Base-by-base conservation (phyloP, 2,797 vertebrate genomes). In the Chaetodon trifasciatus region DNA sequence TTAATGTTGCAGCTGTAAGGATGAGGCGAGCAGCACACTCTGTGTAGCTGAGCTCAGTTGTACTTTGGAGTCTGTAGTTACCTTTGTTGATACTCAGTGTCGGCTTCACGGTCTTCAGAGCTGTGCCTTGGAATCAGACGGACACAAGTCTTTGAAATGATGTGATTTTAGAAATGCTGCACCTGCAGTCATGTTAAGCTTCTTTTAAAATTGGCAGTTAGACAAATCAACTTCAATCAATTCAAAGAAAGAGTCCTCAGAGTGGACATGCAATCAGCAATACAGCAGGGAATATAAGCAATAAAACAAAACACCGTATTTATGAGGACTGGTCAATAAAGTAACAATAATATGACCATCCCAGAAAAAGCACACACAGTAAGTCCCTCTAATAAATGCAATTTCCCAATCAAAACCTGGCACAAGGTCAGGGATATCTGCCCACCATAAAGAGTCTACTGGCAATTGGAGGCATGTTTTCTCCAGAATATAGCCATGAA, bases 51-150 rank as follows among this genome's bases (percentile, higher is more conserved):
- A 66, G 57, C 52, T 73, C 16, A 15, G 42, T 75, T 62, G 70
- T 56, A 12, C 5, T 8, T 55, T 8, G 24, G 19, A 55, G 32
- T 42, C 28, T 23, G 37, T 47, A 42, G 42, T 70, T 42, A 56
- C 73, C 32, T 58, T 73, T 73, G 39, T 69, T 55, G 55, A 58
- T n/a, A 8, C 35, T 89, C 69, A 61, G 37, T 66, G 9, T 42
- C 17, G 3, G 39, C 70, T 78, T 76, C 53, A 52, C 28, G 8
- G 37, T 82, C 32, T 72, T 60, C 16, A 83, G 76, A 89, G 84
- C 83, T 75, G 77, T 90, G 88, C 81, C 79, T 85, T 88, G 28
- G 50, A 79, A 53, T 72, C 35, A 49, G 72, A 83, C 60, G 19
- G 47, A 79, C 58, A 50, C 23, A 47, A 74, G 47, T 53, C 6